These are phyloP conservation scores for Leptosomus discolor DNA, from an alignment of 2,113 vertebrate species.

Conservation along the genomic window DNA sequence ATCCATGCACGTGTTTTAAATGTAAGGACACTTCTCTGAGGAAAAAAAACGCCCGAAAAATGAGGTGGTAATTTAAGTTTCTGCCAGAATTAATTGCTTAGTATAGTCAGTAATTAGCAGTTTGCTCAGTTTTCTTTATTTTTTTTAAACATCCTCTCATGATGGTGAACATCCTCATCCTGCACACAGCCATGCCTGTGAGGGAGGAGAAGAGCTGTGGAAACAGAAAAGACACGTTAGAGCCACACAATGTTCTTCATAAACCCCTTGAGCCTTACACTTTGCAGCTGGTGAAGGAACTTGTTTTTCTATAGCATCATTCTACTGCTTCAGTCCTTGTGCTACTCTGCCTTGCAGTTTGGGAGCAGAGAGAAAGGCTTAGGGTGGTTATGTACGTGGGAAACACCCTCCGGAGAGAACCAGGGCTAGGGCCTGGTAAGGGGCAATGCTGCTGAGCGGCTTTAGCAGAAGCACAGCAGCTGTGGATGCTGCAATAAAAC, in stretches of 20 bases:
- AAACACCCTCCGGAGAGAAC: background rate
- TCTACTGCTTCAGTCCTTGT: accelerated
- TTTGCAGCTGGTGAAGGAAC: background rate
- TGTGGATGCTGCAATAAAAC: background rate
- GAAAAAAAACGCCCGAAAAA: too few relatives aligned
- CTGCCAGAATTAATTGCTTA: accelerated
- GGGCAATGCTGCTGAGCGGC: background rate
- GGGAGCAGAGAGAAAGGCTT: background rate
- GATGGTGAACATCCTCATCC: background rate
- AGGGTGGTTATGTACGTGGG: accelerated
- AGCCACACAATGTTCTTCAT: background rate
- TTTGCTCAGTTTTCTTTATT: accelerated
- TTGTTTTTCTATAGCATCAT: background rate
- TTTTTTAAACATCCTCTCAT: background rate
- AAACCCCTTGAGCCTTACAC: background rate
- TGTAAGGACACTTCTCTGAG: background rate
- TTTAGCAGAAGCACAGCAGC: background rate
- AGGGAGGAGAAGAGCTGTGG: background rate
- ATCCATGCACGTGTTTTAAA: accelerated
- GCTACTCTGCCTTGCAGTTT: background rate
- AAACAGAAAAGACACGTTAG: background rate
- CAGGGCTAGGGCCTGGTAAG: background rate
- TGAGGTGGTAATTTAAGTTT: background rate
- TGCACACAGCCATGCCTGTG: accelerated
- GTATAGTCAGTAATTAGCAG: too few relatives aligned